Evolutionary conservation across 2,888 invertebrate species (phyloP).

Genomic region (Hermaeophaga mercurialis): DNA sequence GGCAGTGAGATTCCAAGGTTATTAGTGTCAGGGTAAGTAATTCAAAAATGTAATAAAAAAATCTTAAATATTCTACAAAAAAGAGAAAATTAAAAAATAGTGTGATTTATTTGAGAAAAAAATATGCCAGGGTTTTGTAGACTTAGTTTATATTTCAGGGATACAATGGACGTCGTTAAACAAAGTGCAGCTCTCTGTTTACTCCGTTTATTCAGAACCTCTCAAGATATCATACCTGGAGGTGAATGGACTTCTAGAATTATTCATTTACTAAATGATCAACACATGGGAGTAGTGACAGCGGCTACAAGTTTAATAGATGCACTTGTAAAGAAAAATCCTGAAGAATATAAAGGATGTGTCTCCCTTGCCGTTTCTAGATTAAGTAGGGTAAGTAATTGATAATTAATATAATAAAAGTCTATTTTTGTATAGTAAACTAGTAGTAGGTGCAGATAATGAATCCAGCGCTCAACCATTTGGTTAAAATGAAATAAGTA

Average conservation of each 20-base stretch:
- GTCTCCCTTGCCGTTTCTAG: constrained; percentile 97
- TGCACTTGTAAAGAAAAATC: constrained; percentile 97
- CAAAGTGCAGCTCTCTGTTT: constrained; percentile 98
- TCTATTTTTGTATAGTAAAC: no score
- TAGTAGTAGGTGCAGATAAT: no score
- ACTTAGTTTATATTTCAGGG: constrained; percentile 61
- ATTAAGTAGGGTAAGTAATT: constrained; percentile 76
- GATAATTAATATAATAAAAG: not conserved
- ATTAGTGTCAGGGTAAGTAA: constrained; percentile 87
- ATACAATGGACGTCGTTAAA: constrained; percentile 99
- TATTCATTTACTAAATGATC: constrained; percentile 97
- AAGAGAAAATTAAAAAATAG: no score
- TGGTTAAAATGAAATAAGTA: no score
- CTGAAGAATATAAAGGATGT: constrained; percentile 99
- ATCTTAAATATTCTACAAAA: no score
- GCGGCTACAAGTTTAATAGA: constrained; percentile 98
- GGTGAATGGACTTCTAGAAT: constrained; percentile 99
- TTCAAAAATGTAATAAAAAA: no score
- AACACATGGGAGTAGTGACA: constrained; percentile 99
- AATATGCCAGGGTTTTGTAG: no score
- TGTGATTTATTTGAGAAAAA: no score
- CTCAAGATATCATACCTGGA: constrained; percentile 94
- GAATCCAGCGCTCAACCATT: no score
- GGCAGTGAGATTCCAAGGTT: constrained; percentile 97
- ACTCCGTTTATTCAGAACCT: constrained; percentile 89